Evolutionary conservation across 2,888 invertebrate genomes (phyloP).

Genomic region (Osmoderma eremita): DNA sequence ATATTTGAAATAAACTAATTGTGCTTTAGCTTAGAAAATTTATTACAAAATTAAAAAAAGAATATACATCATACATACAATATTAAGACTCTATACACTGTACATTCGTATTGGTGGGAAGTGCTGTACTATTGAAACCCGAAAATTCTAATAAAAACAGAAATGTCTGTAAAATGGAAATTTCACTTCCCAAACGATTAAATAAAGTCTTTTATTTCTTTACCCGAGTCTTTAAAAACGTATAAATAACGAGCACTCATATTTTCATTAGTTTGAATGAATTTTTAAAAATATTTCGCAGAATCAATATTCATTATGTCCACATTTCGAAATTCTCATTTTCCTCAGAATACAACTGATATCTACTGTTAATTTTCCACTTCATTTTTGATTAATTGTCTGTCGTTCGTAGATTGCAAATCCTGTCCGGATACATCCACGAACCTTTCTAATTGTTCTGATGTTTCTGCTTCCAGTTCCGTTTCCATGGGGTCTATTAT

Average conservation of each 20-base stretch:
- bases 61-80: constrained; percentile 34
- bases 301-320: too few relatives aligned
- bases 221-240: too few relatives aligned
- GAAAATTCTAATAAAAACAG: not conserved
- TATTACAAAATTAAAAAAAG: constrained; percentile 30
- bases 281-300: too few relatives aligned
- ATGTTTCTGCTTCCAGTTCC: constrained; percentile 53
- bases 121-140: too few relatives aligned
- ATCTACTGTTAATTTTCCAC: not conserved
- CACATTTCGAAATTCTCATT: too few relatives aligned
- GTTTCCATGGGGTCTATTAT: constrained; percentile 52
- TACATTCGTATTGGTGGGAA: constrained; percentile 7
- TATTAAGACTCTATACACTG: constrained; percentile 30
- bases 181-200: too few relatives aligned
- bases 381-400: constrained; percentile 19
- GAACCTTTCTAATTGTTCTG: constrained; percentile 55
- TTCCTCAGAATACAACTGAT: too few relatives aligned
- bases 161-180: too few relatives aligned
- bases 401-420: constrained; percentile 48
- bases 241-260: too few relatives aligned
- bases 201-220: too few relatives aligned
- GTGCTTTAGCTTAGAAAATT: constrained; percentile 22
- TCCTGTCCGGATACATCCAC: constrained; percentile 55
- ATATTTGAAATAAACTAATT: not conserved
- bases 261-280: too few relatives aligned